Conservation (phyloP, 2,113 vertebrate genomes). For the Dipodomys spectabilis region DNA sequence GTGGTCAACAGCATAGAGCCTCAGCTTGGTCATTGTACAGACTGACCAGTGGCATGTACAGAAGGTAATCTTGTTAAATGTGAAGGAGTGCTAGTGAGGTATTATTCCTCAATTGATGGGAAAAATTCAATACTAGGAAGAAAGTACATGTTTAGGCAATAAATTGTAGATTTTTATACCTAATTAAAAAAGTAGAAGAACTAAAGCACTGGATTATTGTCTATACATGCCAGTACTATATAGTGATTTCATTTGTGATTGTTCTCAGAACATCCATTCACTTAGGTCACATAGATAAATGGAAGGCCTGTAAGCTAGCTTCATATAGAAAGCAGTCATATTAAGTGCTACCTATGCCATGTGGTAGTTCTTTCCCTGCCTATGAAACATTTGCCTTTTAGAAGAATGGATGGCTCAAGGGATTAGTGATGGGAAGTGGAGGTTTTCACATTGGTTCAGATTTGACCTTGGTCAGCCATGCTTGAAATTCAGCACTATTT, state of each 20-base stretch:
- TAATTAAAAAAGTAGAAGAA: background rate
- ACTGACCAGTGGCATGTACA: background rate
- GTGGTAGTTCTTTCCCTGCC: conserved; percentile 19
- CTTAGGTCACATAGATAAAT: conserved; percentile 1
- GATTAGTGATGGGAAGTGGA: conserved; percentile 76
- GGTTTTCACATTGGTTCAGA: conserved; percentile 76
- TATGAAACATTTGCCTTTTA: conserved; percentile 66
- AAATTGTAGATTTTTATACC: background rate
- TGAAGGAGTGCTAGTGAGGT: background rate
- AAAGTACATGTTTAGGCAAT: background rate
- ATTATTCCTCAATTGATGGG: background rate
- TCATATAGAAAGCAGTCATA: conserved; percentile 28
- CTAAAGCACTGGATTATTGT: conserved; percentile 13
- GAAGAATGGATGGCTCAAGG: conserved; percentile 70
- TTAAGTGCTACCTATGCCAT: background rate
- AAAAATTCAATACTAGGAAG: background rate
- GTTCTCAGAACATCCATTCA: background rate
- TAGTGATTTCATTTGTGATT: background rate
- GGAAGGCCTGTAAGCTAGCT: background rate
- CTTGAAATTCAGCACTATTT: conserved; percentile 79
- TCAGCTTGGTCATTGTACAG: background rate
- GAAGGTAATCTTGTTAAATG: background rate
- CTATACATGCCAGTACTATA: background rate
- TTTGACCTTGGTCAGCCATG: conserved; percentile 77
- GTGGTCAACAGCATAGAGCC: background rate